Evolutionary conservation across 2,113 vertebrate genomes (phyloP), one percentile per base, ranked within the genome.

Genomic region (Sarotherodon lohbergeri): DNA sequence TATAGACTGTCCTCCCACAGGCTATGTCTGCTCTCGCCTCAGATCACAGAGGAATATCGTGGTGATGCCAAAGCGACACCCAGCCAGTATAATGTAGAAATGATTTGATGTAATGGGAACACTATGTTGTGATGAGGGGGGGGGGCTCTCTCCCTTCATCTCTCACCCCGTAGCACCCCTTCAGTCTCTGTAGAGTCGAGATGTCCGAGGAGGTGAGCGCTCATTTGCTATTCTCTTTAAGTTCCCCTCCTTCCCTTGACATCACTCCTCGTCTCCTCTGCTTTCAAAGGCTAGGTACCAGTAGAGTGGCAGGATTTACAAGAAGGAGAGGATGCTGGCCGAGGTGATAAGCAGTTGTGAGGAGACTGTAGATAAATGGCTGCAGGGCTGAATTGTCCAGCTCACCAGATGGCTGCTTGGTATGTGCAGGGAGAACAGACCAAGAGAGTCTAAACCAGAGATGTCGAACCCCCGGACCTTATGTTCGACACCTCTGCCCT

Each of bases 341-440:
- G 39, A 39, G 78, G 84, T 10, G 56, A 84, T 84, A 43, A 78
- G 41, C 4, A 4, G 19, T 68, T 82, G 68, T 81, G 80, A 82
- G 81, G 79, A 82, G 83, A 87, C 86, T 85, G 5, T 66, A 87
- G 85, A 85, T 68, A 92, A 71, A 89, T 82, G 82, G 68, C 86
- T 78, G 71, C 59, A 76, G 81, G 82, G 78, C 56, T 46, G 86
- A 81, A 81, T 61, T 4, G 52, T 84, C 84, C 57, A 19, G 81
- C 84, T 90, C 54, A 89, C 90, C 86, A 94, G 93, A 93, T 94
- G 94, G 88, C 85, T 86, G 68, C 86, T 85, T 88, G 78, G 86
- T 86, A 89, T 87, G 89, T 71, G 82, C 41, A 55, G 32, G 43
- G 16, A 80, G 71, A 59, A 59, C 66, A 83, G 82, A 79, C 39